These are phyloP conservation scores for Megalurothrips usitatus DNA, from an alignment of 2,888 invertebrate species.

Conservation along the genomic window DNA sequence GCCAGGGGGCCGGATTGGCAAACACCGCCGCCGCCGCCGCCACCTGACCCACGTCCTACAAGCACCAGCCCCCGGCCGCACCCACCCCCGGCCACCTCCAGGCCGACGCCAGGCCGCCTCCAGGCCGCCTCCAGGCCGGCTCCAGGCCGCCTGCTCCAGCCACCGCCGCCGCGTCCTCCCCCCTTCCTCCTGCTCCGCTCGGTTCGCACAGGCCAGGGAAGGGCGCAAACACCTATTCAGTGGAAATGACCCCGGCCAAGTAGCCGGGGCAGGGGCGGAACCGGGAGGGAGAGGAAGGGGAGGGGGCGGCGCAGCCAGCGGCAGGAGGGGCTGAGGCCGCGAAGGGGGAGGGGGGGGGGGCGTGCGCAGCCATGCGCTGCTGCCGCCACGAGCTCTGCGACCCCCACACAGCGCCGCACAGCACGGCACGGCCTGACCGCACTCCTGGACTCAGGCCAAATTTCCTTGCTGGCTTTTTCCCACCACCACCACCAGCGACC, in stretches of 20 bases:
- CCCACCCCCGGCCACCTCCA: no score
- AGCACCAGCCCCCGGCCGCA: no score
- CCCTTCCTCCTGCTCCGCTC: no score
- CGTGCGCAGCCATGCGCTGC: background rate
- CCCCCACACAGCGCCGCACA: background rate
- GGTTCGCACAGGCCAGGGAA: conserved; percentile 3
- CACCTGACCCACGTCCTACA: background rate
- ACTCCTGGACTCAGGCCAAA: background rate
- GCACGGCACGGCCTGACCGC: background rate
- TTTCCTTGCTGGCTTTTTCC: background rate
- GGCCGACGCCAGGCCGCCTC: no score
- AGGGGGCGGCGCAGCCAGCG: background rate
- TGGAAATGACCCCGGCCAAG: conserved; percentile 8
- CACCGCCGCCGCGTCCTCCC: background rate
- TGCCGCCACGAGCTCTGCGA: background rate
- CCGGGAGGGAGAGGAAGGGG: background rate
- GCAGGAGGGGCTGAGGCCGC: no score
- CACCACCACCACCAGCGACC: background rate
- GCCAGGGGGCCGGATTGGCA: background rate
- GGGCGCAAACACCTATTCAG: conserved; percentile 16
- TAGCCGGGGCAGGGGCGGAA: background rate
- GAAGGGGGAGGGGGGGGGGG: background rate
- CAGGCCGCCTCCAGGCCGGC: background rate
- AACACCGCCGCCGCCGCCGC: background rate
- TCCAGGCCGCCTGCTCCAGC: background rate